Evolutionary conservation across 2,888 invertebrate genomes (phyloP).

Genomic region (Heteropelma amictum): DNA sequence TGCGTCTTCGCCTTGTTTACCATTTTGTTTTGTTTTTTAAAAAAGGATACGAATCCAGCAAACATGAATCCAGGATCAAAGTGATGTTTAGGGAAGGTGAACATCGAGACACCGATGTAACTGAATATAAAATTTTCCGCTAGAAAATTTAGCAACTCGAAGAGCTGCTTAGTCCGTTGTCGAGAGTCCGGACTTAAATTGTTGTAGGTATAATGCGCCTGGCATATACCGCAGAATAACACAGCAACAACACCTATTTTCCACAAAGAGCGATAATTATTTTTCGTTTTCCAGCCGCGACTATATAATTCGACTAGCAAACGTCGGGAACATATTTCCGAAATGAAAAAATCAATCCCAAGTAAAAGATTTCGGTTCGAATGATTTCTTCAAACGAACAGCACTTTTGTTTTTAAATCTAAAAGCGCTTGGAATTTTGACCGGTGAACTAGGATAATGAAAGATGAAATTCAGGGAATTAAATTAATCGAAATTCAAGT

Average conservation of each 20-base stretch:
- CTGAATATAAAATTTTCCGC: constrained; percentile 99
- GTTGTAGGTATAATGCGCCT: constrained; percentile 99
- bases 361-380: too few species aligned
- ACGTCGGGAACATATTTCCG: too few species aligned
- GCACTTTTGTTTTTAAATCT: too few species aligned
- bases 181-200: constrained; percentile 78
- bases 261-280: neutral
- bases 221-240: constrained; percentile 98
- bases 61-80: constrained; percentile 96
- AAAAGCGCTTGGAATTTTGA: too few species aligned
- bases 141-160: constrained; percentile 90
- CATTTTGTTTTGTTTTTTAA: too few species aligned
- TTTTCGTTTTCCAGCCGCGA: too few species aligned
- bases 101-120: constrained; percentile 99
- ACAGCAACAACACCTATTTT: constrained; percentile 94
- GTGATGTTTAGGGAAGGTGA: constrained; percentile 96
- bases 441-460: neutral
- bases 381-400: too few species aligned
- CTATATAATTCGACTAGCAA: too few species aligned
- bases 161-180: constrained; percentile 77
- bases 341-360: too few species aligned
- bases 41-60: constrained; percentile 94
- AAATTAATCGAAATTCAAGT: too few species aligned
- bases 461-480: neutral
- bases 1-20: too few species aligned